A percentile compares a stretch with the other conserved stretches of the same genome.
Evolutionary conservation across 2,888 invertebrate species (phyloP).

Genomic region (Mythimna impura): DNA sequence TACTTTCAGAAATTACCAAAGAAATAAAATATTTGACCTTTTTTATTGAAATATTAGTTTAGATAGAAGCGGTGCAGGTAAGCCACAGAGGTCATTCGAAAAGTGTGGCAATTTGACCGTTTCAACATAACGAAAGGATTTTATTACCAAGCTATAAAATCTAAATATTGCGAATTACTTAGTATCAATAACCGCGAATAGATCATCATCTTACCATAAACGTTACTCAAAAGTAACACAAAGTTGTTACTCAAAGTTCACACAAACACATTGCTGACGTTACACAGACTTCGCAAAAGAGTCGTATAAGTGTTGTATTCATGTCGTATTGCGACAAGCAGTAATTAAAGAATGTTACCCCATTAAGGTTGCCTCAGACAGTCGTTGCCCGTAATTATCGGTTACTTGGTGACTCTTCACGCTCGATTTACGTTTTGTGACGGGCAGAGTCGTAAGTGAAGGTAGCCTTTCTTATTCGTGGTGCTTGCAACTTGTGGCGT

Average conservation of each 20-base stretch:
- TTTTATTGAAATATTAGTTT: not conserved
- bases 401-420: conserved; percentile 27
- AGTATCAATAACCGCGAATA: not conserved
- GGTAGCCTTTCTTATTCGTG: not conserved
- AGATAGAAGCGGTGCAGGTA: not conserved
- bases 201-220: not conserved
- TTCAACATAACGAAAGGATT: conserved; percentile 21
- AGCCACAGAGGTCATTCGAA: not conserved
- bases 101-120: not conserved
- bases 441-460: conserved; percentile 21
- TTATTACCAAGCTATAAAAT: conserved; percentile 14
- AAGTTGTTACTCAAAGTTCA: conserved; percentile 9
- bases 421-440: conserved; percentile 31
- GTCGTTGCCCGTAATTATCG: conserved; percentile 48
- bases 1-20: not conserved
- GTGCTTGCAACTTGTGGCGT: not conserved
- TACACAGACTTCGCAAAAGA: not conserved
- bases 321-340: conserved; percentile 24
- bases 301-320: conserved; percentile 6
- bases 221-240: not conserved
- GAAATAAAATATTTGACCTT: not conserved
- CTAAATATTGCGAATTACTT: conserved; percentile 7
- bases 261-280: not conserved
- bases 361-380: conserved; percentile 45
- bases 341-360: conserved; percentile 53